phyloP scores from a whole-genome alignment of 23 tunicate species.

The Botrylloides violaceus region DNA sequence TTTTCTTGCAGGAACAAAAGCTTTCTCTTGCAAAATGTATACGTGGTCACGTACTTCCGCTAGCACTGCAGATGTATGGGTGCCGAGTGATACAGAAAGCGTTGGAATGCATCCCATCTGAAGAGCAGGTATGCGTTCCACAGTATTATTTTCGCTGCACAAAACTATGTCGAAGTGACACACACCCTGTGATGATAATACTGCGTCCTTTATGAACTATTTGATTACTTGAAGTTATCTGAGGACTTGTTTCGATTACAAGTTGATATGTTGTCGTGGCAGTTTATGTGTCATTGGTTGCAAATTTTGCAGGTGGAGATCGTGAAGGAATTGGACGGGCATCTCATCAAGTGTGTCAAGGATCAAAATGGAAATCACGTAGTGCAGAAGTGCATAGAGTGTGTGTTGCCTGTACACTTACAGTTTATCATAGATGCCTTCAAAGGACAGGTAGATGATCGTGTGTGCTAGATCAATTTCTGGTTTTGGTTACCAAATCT shows the following conservation, averaged over 20 bases:
- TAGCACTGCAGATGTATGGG: slow-evolving; percentile 98
- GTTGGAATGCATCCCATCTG: slow-evolving; percentile 89
- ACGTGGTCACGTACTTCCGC: slow-evolving; percentile 83
- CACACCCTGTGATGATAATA: slow-evolving; percentile 7
- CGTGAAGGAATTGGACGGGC: slow-evolving; percentile 90
- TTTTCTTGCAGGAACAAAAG: slow-evolving; percentile 67
- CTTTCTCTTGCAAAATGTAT: slow-evolving; percentile 80
- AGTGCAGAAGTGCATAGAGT: slow-evolving; percentile 97
- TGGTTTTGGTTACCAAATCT: no score
- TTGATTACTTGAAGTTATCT: slow-evolving; percentile 5
- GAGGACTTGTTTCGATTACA: slow-evolving; percentile 1
- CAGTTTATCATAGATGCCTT: slow-evolving; percentile 97
- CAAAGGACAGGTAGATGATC: slow-evolving; percentile 76
- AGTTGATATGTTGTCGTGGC: no score
- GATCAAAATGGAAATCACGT: slow-evolving; percentile 99
- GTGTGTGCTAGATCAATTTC: background rate
- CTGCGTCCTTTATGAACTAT: slow-evolving; percentile 30
- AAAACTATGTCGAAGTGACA: background rate
- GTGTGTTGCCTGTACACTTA: slow-evolving; percentile 84
- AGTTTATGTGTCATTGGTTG: background rate
- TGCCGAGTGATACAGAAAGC: slow-evolving; percentile 99
- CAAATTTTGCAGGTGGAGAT: slow-evolving; percentile 66
- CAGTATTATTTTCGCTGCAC: no score
- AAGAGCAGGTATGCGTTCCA: slow-evolving; percentile 46
- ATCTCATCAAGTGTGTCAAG: slow-evolving; percentile 91